Percentiles rank a stretch among this genome's conserved stretches.
phyloP scores from a whole-genome alignment of 2,113 vertebrate genomes.

The Chunga burmeisteri region DNA sequence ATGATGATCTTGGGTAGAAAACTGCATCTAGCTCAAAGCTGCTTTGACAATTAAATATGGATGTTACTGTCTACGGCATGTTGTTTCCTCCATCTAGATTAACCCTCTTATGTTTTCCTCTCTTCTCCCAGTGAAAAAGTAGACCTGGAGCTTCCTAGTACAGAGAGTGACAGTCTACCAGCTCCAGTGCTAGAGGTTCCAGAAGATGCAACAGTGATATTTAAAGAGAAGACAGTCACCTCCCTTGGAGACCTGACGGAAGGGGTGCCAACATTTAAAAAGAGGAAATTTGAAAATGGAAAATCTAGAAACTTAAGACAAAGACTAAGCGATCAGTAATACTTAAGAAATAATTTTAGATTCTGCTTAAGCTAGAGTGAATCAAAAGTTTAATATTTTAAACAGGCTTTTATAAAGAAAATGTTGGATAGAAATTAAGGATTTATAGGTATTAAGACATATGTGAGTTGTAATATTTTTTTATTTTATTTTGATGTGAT shows the following conservation, averaged over 20 bases:
- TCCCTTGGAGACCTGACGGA: slow-evolving; percentile 84
- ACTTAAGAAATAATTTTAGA: not conserved
- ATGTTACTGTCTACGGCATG: not conserved
- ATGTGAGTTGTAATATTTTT: slow-evolving; percentile 67
- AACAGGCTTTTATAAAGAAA: slow-evolving; percentile 58
- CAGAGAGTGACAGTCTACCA: slow-evolving; percentile 57
- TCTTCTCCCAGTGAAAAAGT: slow-evolving; percentile 78
- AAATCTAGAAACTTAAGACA: slow-evolving; percentile 89
- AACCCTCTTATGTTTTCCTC: not conserved
- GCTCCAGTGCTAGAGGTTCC: slow-evolving; percentile 52
- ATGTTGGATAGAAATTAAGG: slow-evolving; percentile 38
- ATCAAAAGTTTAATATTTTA: slow-evolving; percentile 44
- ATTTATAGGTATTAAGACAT: slow-evolving; percentile 62
- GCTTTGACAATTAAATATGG: not conserved
- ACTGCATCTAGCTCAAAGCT: not conserved
- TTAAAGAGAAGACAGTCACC: slow-evolving; percentile 92
- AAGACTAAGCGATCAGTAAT: slow-evolving; percentile 85
- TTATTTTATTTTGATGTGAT: slow-evolving; percentile 62
- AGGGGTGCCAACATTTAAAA: slow-evolving; percentile 83
- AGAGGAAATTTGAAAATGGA: slow-evolving; percentile 89
- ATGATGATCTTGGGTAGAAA: not conserved
- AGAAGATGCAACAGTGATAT: slow-evolving; percentile 81
- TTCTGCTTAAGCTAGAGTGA: slow-evolving; percentile 14
- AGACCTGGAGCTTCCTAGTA: slow-evolving; percentile 88
- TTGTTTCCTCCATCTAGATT: not conserved